Evolutionary conservation across 1,140 invertebrate genomes (phyloP).

Genomic region (Drosophila yakuba): DNA sequence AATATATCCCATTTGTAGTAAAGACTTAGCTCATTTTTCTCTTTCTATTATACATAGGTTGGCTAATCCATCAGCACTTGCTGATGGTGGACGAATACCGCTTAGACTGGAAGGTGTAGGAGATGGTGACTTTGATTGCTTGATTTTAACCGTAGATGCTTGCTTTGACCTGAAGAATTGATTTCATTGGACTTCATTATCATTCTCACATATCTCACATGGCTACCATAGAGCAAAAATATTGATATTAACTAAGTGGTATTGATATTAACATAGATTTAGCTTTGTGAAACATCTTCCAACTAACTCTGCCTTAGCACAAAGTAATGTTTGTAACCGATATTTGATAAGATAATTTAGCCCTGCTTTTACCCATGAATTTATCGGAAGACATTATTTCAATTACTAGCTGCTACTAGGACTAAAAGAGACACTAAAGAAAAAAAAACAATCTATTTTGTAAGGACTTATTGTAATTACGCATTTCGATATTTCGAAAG

Average conservation of each 20-base stretch:
- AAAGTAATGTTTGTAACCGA: slow-evolving; percentile 59
- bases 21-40: background rate
- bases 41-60: slow-evolving; percentile 83
- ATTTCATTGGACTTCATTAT: slow-evolving; percentile 49
- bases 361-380: slow-evolving; percentile 45
- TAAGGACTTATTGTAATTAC: slow-evolving; percentile 57
- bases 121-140: slow-evolving; percentile 2
- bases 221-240: slow-evolving; percentile 36
- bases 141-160: slow-evolving; percentile 9
- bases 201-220: slow-evolving; percentile 71
- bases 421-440: slow-evolving; percentile 10
- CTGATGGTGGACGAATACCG: slow-evolving; percentile 86
- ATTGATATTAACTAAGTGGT: slow-evolving; percentile 66
- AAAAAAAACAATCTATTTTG: slow-evolving; percentile 60
- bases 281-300: slow-evolving; percentile 68
- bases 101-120: slow-evolving; percentile 84
- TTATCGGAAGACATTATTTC: slow-evolving; percentile 39
- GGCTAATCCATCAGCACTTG: slow-evolving; percentile 85
- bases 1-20: background rate
- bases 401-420: slow-evolving; percentile 39
- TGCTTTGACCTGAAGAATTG: slow-evolving; percentile 28
- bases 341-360: slow-evolving; percentile 52
- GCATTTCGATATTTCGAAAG: slow-evolving; percentile 52
- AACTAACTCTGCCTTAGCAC: slow-evolving; percentile 80
- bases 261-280: slow-evolving; percentile 62